A percentile compares a stretch with the other conserved stretches of the same genome.
Conservation (phyloP, 2,797 vertebrate genomes). For the Adrianichthys oophorus region DNA sequence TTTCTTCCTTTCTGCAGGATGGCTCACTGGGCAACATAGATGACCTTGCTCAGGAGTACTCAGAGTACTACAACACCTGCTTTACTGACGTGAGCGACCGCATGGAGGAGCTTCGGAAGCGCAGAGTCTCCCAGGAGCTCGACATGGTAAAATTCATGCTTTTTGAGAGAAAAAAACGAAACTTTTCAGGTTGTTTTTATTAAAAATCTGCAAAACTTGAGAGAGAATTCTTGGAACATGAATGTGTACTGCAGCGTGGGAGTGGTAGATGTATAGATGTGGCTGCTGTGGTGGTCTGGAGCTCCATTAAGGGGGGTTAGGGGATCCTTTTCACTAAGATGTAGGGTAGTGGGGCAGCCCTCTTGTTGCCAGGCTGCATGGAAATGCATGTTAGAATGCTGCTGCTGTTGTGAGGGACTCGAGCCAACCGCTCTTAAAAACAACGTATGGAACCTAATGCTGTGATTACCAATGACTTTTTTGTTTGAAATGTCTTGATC, state of each 20-base stretch:
- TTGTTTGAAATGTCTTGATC: no score
- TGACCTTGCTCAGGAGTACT: conserved; percentile 96
- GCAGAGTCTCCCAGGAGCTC: conserved; percentile 91
- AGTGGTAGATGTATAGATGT: conserved; percentile 19
- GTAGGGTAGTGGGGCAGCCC: conserved; percentile 75
- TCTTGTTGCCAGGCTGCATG: conserved; percentile 73
- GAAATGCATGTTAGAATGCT: conserved; percentile 65
- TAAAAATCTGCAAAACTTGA: no score
- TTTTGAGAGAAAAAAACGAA: background rate
- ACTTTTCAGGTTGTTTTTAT: no score
- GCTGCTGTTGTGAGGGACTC: conserved; percentile 36
- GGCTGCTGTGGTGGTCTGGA: conserved; percentile 41
- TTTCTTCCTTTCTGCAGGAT: conserved; percentile 77
- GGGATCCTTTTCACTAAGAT: conserved; percentile 57
- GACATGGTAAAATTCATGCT: conserved; percentile 80
- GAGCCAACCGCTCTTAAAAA: conserved; percentile 11
- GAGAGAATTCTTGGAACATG: background rate
- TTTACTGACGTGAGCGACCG: conserved; percentile 94
- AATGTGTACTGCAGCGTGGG: conserved; percentile 32
- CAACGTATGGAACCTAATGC: background rate
- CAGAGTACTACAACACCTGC: conserved; percentile 97
- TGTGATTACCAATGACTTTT: conserved; percentile 7
- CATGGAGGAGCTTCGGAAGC: conserved; percentile 95
- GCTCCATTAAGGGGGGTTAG: conserved; percentile 9
- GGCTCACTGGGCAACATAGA: conserved; percentile 98